Evolutionary conservation across 2,888 invertebrate species (phyloP), one percentile per base, ranked within the genome.

Genomic region (Bellardia pandia): DNA sequence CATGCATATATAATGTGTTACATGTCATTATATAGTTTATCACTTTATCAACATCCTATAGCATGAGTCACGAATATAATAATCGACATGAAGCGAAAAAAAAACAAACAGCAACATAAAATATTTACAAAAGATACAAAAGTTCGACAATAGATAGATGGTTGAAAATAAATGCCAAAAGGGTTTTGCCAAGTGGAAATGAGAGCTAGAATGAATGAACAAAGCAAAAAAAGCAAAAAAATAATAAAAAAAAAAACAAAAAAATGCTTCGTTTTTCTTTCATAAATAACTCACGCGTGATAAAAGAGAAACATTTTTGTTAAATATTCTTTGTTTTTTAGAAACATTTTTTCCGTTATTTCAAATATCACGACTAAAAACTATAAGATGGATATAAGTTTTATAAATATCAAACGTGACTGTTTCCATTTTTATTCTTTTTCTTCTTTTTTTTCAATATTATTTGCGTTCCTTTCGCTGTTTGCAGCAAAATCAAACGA

Each of bases 361-460:
- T 16, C 51, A 45, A 80, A 85, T 68, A 80, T 62, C 69, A 80
- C 75, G 75, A 69, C 60, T 80, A 37, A 23, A 40, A 76, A 71
- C 75, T 68, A 72, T 48, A 48, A 68, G 60, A 84, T 77, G 72
- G 66, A 86, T 76, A 83, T 74, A 80, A 77, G 81, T 80, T 81
- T 87, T 85, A 77, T 78, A 87, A 87, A 87, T 85, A 81, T 85
- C 64, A 78, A 85, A 87, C 84, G 84, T 87, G 84, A 81, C 84
- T 81, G 77, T 87, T 85, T 78, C n/a, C 16, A 62, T 62, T 62
- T 75, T 45, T 53, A 16, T 30, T 2, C 1, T 7, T n/a, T 62
- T 62, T 45, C 13, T 11, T 48, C 11, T 53, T 45, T 51, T 9
- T 30, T 69, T 42, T 45, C 37, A 37, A 37, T 37, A 37, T 45